Evolutionary conservation across 2,888 invertebrate species (phyloP), one percentile per base, ranked within the genome.

Genomic region (Drosophila yooni): DNA sequence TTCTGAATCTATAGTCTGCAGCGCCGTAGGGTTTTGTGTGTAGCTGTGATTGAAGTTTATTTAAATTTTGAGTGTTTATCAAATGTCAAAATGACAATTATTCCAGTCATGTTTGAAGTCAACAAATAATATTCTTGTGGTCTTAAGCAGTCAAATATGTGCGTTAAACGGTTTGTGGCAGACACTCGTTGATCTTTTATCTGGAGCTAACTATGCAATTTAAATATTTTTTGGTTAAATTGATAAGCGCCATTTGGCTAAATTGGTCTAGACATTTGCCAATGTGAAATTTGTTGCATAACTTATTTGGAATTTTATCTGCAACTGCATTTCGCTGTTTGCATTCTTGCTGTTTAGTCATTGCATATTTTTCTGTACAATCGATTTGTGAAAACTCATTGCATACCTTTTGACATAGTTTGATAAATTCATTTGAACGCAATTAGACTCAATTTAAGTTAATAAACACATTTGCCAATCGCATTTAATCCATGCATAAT

Each of bases 71-170:
- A 54, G 62, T 76, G 77, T 76, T 76, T 76, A 61, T 57, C 34
- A 81, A 88, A 85, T 86, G 88, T 86, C 86, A 86, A 86, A 84
- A 79, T 70, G 81, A 81, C 86, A 85, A 88, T 88, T 85, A 88
- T 88, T 70, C 74, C 51, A 76, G 59, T 70, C 67, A 73, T 82
- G 76, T 79, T 74, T 81, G 81, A 76, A 70, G 75, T 82, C 67
- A 68, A 70, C 64, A 72, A 64, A 62, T 50, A 54, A 43, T 36
- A 60, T 64, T 61, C 50, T 63, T 46, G n/a, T 72, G 51, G 59
- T 54, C 53, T 59, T 59, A 63, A 63, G 54, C 73, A 74, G 33
- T 59, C 51, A 59, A 72, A 72, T 40, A 43, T 57, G 40, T 43
- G 36, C 56, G 46, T 54, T 60, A 29, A 60, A 43, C 61, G 62